Evolutionary conservation across 1,140 invertebrate genomes (phyloP).

Genomic region (Teleopsis dalmanni): DNA sequence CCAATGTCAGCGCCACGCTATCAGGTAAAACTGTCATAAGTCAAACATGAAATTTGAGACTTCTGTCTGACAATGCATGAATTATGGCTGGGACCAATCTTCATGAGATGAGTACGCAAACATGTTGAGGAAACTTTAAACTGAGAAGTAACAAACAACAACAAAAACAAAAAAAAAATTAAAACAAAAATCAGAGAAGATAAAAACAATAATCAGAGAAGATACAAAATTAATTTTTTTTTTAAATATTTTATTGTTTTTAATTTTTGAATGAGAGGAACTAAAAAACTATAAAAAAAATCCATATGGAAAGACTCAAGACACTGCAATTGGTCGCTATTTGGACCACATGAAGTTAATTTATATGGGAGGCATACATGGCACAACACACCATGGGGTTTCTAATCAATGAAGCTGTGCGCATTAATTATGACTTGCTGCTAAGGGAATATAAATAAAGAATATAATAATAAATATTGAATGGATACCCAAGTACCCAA

Average conservation of each 20-base stretch:
- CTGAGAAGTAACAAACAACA: not conserved
- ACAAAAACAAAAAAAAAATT: not conserved
- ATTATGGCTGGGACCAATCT: conserved; percentile 8
- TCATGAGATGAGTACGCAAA: not conserved
- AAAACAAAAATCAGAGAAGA: not conserved
- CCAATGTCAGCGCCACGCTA: too few relatives aligned
- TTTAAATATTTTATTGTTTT: not conserved
- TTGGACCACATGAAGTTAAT: conserved; percentile 10
- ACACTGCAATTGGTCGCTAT: not conserved
- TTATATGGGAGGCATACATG: conserved; percentile 9
- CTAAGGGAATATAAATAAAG: too few relatives aligned
- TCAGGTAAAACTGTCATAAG: conserved; percentile 11
- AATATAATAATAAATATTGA: too few relatives aligned
- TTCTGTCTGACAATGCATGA: conserved; percentile 10
- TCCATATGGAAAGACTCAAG: conserved; percentile 8
- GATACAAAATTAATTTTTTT: conserved; percentile 1
- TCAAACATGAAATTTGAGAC: conserved; percentile 12
- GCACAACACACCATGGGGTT: conserved; percentile 10
- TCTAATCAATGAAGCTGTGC: too few relatives aligned
- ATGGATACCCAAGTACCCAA: too few relatives aligned
- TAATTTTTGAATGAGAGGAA: not conserved
- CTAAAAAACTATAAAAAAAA: not conserved
- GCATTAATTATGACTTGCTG: too few relatives aligned
- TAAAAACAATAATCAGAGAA: not conserved
- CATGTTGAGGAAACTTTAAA: not conserved